Base-by-base conservation (phyloP, 2,797 vertebrate species). In the Paramormyrops hopkinsi region DNA sequence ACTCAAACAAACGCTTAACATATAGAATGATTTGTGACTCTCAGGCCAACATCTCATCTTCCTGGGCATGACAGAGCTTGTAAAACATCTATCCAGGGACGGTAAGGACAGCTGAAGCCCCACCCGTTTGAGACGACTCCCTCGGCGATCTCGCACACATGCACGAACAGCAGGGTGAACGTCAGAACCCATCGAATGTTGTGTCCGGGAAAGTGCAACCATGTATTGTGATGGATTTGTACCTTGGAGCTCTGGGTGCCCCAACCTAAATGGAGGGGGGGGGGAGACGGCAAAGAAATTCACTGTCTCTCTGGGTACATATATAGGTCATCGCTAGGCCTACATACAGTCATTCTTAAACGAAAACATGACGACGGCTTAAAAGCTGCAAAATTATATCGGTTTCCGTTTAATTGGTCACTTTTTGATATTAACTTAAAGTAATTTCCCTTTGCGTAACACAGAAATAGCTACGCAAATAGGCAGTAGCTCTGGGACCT, bases 191-290 rank as follows among this genome's bases (percentile, higher is more conserved):
- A 99, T 9, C 99, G 95, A 91, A 99, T 91, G 95, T 98, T 99
- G 95, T 99, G 99, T 0, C 99, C 99, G 0, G 99, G 99, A 91
- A 99, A 99, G 90, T 99, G 99, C 51, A 99, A 96, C 99, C 99
- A 99, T 0, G 99, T 99, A 90, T 99, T 99, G 90, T 99, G 99
- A 91, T 99, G 99, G 91, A 99, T 99, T 94, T 99, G 99, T 4
- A 99, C 99, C 93, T 99, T 99, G 0, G 99, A 99, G 92, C 98
- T 99, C 92, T 99, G 99, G 91, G 97, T 99, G 79, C 98, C 99
- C 98, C 99, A 99, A 8, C 98, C 99, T 99, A 92, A 56, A 84
- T 90, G 3, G 89, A 88, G 90, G 88, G 17, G 88, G 44, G 8
- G 44, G 51, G 53, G 22, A 79, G 65, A 59, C 51, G 11, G 25